A percentile compares a stretch with the other conserved stretches of the same genome.
These are phyloP conservation scores for Conger conger DNA, from an alignment of 2,113 vertebrate genomes.

Conservation along the genomic window DNA sequence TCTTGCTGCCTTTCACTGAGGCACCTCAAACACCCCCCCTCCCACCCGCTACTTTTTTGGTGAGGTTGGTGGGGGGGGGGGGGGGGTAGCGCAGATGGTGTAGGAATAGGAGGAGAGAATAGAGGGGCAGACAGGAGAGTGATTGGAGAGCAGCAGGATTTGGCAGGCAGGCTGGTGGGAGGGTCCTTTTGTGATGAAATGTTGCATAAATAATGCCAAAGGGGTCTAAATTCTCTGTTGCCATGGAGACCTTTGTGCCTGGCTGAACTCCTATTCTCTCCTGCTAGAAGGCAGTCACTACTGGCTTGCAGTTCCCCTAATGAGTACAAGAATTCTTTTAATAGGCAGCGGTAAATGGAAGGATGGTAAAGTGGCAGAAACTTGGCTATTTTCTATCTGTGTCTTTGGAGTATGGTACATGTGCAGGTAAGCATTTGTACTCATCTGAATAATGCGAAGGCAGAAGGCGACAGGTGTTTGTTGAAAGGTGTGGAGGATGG, in stretches of 20 bases:
- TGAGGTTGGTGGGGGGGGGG: constrained; percentile 14
- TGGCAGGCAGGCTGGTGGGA: constrained; percentile 58
- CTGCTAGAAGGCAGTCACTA: constrained; percentile 58
- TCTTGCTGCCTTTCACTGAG: constrained; percentile 18
- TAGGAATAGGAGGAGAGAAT: constrained; percentile 30
- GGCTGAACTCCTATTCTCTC: constrained; percentile 68
- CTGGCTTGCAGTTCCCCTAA: constrained; percentile 48
- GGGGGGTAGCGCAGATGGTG: constrained; percentile 24
- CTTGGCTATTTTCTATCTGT: constrained; percentile 15
- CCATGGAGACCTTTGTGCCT: constrained; percentile 83
- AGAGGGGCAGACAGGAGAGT: constrained; percentile 32
- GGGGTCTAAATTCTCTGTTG: constrained; percentile 72
- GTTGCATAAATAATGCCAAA: constrained; percentile 69
- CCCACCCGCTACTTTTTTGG: constrained; percentile 11
- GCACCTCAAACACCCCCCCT: constrained; percentile 5
- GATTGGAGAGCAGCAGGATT: constrained; percentile 50
- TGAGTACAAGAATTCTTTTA: constrained; percentile 55
- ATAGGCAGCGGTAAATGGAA: constrained; percentile 35
- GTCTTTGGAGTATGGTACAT: constrained; percentile 32
- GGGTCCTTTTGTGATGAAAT: constrained; percentile 68
- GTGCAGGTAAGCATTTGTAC: constrained; percentile 33
- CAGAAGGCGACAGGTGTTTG: neutral
- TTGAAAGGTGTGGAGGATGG: too few relatives aligned
- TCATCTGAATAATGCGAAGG: neutral
- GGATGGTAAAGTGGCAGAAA: constrained; percentile 38